phyloP scores from a whole-genome alignment of 2,797 vertebrate genomes.

The Macroramphosus scolopax region DNA sequence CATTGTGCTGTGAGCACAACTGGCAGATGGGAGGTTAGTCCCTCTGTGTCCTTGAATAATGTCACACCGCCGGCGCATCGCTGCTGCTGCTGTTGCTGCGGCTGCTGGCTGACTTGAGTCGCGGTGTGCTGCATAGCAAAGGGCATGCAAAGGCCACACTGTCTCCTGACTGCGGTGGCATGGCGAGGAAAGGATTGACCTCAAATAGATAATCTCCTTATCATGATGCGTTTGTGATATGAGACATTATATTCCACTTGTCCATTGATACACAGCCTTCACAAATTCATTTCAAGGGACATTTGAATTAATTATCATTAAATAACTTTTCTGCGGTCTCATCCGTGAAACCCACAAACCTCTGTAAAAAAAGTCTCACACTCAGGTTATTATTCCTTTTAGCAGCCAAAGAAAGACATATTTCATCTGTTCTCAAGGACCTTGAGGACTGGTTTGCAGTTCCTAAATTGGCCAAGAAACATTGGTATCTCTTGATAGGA shows the following conservation, averaged over 20 bases:
- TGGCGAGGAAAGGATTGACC: too few species aligned
- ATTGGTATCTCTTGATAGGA: constrained; percentile 43
- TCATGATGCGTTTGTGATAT: constrained; percentile 34
- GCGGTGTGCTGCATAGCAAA: constrained; percentile 26
- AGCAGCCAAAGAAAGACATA: constrained; percentile 45
- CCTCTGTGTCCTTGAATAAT: constrained; percentile 59
- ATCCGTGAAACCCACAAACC: constrained; percentile 41
- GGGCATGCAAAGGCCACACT: constrained; percentile 47
- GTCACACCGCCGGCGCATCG: constrained; percentile 39
- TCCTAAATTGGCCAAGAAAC: constrained; percentile 48
- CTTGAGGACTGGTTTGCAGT: constrained; percentile 35
- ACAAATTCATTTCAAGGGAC: constrained; percentile 30
- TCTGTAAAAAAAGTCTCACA: constrained; percentile 39
- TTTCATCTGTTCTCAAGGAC: constrained; percentile 39
- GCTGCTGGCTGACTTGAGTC: constrained; percentile 23
- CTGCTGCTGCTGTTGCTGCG: too few species aligned
- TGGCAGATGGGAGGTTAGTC: constrained; percentile 47
- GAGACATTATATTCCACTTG: constrained; percentile 15
- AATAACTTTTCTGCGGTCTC: constrained; percentile 33
- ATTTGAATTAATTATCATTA: too few species aligned
- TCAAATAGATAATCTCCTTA: constrained; percentile 3
- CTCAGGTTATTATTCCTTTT: constrained; percentile 42
- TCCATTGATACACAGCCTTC: constrained; percentile 19
- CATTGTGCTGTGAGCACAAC: constrained; percentile 29
- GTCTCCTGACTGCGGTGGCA: constrained; percentile 21